Conservation (phyloP, 2,113 vertebrate species). For the Archocentrus centrarchus region DNA sequence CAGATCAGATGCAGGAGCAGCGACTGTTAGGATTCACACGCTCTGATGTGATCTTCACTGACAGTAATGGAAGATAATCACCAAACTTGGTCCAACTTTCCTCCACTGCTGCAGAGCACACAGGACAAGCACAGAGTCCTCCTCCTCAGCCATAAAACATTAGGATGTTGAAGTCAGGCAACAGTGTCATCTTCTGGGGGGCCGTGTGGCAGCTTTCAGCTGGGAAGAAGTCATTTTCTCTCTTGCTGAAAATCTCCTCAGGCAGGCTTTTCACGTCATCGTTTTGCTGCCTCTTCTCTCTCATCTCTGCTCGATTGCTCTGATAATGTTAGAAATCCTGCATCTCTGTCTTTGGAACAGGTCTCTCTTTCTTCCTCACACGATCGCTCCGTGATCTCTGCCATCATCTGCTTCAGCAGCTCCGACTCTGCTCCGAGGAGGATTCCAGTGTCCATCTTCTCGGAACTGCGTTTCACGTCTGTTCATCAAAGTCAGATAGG, state of each 20-base stretch:
- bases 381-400: background rate
- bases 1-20: background rate
- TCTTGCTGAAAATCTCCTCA: background rate
- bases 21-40: background rate
- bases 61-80: conserved; percentile 45
- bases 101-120: background rate
- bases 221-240: background rate
- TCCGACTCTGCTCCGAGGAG: background rate
- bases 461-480: background rate
- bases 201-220: background rate
- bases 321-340: background rate
- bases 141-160: background rate
- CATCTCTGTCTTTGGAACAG: background rate
- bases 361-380: background rate
- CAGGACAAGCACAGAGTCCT: background rate
- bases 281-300: background rate
- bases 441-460: background rate
- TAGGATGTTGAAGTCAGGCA: conserved; percentile 4
- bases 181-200: background rate
- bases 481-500: no score
- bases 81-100: conserved; percentile 2
- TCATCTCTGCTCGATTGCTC: background rate
- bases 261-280: background rate
- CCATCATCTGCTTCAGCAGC: background rate
- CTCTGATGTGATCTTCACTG: conserved; percentile 20